Percentiles rank a stretch among this genome's conserved stretches.
phyloP scores from a whole-genome alignment of 2,888 invertebrate species.

The Nematopogon swammerdamellus region DNA sequence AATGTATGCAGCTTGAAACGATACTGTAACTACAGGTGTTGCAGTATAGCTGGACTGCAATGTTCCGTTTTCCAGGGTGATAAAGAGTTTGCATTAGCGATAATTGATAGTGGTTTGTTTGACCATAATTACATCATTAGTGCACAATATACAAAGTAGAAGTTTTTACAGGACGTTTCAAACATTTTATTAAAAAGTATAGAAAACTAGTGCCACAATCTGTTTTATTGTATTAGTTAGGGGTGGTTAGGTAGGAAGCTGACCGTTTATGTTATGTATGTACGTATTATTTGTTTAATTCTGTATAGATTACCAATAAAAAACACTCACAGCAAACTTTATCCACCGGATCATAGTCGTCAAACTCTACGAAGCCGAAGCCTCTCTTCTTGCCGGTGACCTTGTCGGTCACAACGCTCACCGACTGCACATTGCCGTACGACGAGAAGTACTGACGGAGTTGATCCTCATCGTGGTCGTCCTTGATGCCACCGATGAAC shows the following conservation, averaged over 20 bases:
- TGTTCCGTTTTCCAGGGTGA: background rate
- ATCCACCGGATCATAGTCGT: conserved; percentile 96
- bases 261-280: no score
- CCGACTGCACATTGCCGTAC: conserved; percentile 80
- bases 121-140: no score
- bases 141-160: no score
- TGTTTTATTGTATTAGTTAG: no score
- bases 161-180: no score
- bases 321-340: conserved; percentile 86
- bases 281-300: background rate
- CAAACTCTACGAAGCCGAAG: conserved; percentile 95
- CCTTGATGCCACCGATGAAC: conserved; percentile 93
- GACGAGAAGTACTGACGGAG: conserved; percentile 78
- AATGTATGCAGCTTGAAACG: conserved; percentile 13
- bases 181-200: no score
- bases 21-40: conserved; percentile 10
- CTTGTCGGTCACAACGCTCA: conserved; percentile 90
- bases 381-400: conserved; percentile 92
- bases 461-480: conserved; percentile 90
- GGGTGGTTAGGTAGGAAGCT: background rate
- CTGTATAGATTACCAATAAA: no score
- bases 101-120: no score
- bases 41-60: conserved; percentile 15
- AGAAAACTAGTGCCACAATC: no score
- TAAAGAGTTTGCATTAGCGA: no score